Conservation (phyloP, 2,888 invertebrate genomes). For the Lycocerus yunnanus region DNA sequence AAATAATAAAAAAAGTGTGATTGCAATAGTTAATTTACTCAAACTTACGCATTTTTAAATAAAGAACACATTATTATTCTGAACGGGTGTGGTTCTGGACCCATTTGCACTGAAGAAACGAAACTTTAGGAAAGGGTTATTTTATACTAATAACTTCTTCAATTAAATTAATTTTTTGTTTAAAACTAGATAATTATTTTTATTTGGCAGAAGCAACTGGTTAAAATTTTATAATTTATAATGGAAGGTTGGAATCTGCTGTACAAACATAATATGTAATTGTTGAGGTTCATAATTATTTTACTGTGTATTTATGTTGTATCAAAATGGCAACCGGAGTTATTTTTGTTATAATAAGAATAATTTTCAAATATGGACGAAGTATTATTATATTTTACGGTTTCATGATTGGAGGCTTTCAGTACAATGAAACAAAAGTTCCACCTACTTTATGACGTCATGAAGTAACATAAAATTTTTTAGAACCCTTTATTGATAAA, state of each 20-base stretch:
- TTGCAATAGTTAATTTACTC: too few relatives aligned
- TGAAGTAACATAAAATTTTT: slow-evolving; percentile 15
- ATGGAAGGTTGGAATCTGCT: neutral
- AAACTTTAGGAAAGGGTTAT: neutral
- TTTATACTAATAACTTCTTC: neutral
- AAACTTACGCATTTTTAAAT: too few relatives aligned
- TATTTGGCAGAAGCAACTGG: neutral
- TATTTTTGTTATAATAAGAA: slow-evolving; percentile 54
- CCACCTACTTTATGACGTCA: slow-evolving; percentile 40
- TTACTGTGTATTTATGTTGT: slow-evolving; percentile 17
- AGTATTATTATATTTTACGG: slow-evolving; percentile 44
- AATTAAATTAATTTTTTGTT: neutral
- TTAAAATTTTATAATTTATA: neutral
- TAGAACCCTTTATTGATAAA: slow-evolving; percentile 10
- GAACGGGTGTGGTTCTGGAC: too few relatives aligned
- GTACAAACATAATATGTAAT: neutral
- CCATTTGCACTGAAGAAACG: neutral
- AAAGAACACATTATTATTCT: too few relatives aligned
- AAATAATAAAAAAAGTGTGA: too few relatives aligned
- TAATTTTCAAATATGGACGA: slow-evolving; percentile 56
- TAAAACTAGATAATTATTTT: neutral
- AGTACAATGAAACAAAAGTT: slow-evolving; percentile 39
- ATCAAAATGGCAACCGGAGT: slow-evolving; percentile 49
- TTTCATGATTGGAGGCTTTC: slow-evolving; percentile 37
- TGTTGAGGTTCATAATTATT: neutral